These are phyloP conservation scores for Medauroidea extradentata DNA, from an alignment of 1,140 invertebrate genomes.

Conservation along the genomic window DNA sequence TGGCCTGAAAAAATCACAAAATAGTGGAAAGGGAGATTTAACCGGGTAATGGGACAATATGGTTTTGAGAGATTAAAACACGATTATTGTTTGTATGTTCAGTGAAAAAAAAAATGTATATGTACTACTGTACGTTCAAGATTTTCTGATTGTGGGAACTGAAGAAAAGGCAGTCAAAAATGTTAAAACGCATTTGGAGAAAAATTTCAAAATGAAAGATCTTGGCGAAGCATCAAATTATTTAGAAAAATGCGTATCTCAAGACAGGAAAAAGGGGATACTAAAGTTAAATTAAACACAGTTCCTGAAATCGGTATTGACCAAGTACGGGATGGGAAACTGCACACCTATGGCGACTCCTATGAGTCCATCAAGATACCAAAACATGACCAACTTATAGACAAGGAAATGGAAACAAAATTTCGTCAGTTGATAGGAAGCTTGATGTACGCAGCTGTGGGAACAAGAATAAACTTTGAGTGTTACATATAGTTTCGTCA, in stretches of 20 bases:
- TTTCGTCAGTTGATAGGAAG: slow-evolving; percentile 10
- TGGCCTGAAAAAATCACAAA: too few species aligned
- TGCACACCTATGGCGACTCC: slow-evolving; percentile 35
- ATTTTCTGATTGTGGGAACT: slow-evolving; percentile 31
- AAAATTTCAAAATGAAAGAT: slow-evolving; percentile 41
- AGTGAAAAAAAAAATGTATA: slow-evolving; percentile 15
- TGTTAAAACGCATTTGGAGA: slow-evolving; percentile 30
- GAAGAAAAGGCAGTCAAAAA: slow-evolving; percentile 23
- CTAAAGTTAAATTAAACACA: slow-evolving; percentile 31
- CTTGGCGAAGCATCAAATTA: slow-evolving; percentile 29
- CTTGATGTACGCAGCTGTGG: slow-evolving; percentile 19
- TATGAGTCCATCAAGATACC: slow-evolving; percentile 23
- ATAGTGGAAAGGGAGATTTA: too few species aligned
- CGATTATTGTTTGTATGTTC: slow-evolving; percentile 1
- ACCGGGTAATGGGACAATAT: too few species aligned
- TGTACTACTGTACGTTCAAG: slow-evolving; percentile 38
- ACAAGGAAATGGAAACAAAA: too few species aligned
- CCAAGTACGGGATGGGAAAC: slow-evolving; percentile 36
- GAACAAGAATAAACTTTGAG: not conserved
- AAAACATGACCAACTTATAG: too few species aligned
- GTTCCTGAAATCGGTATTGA: slow-evolving; percentile 37
- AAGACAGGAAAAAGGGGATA: slow-evolving; percentile 25
- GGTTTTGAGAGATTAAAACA: too few species aligned
- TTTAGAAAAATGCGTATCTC: slow-evolving; percentile 36
- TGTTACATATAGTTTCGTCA: too few species aligned